Percentiles rank a stretch among this genome's conserved stretches.
Evolutionary conservation across 2,888 invertebrate genomes (phyloP).

Genomic region (Phengaris alcon): DNA sequence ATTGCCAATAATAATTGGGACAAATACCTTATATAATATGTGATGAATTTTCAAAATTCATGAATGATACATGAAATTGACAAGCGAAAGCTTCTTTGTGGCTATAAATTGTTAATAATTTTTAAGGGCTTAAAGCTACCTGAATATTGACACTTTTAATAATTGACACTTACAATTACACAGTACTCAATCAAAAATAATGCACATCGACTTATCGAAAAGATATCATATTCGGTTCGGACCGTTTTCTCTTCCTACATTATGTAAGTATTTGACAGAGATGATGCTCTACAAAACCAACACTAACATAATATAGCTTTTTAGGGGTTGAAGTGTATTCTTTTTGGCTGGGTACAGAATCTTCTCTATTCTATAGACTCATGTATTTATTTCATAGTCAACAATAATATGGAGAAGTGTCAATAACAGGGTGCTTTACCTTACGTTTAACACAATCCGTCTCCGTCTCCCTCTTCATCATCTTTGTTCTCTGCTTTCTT

Average conservation of each 20-base stretch:
- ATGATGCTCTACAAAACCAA: no score
- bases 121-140: not conserved
- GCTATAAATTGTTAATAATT: not conserved
- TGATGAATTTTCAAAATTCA: not conserved
- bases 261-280: no score
- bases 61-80: not conserved
- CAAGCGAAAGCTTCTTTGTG: constrained; percentile 15
- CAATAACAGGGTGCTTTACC: not conserved
- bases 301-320: no score
- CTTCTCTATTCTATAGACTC: no score
- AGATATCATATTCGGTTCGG: no score
- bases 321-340: no score
- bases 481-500: constrained; percentile 48
- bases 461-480: constrained; percentile 55
- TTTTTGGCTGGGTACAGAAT: no score
- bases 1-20: not conserved
- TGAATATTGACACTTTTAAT: constrained; percentile 7
- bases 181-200: not conserved
- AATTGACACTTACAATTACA: constrained; percentile 1
- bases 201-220: no score
- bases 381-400: no score
- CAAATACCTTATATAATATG: not conserved
- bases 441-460: constrained; percentile 44
- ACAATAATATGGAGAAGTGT: not conserved
- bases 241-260: no score